Percentiles rank a stretch among this genome's conserved stretches.
phyloP scores from a whole-genome alignment of 2,113 vertebrate species.

The Eulacestoma nigropectus region DNA sequence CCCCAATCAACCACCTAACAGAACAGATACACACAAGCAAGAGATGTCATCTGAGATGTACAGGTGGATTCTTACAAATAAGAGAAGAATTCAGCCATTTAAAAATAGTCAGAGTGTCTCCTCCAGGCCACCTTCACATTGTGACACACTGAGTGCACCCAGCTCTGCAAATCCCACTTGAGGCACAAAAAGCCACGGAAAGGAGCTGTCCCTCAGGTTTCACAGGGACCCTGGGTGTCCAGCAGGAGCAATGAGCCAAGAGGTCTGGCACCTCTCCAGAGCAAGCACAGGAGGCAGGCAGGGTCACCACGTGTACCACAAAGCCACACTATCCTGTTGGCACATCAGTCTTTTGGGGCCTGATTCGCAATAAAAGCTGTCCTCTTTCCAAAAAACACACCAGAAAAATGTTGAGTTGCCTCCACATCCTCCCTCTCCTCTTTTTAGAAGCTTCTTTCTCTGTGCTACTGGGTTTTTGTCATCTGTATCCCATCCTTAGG shows the following conservation, averaged over 20 bases:
- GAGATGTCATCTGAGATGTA: neutral
- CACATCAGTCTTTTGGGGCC: neutral
- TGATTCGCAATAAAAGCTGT: neutral
- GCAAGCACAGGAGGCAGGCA: neutral
- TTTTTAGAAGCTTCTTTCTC: neutral
- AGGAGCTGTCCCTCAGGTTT: neutral
- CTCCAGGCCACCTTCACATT: neutral
- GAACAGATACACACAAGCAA: neutral
- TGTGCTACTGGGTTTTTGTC: neutral
- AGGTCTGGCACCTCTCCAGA: neutral
- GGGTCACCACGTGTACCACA: fast-evolving
- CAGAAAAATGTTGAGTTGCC: neutral
- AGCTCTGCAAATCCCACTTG: neutral
- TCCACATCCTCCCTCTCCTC: neutral
- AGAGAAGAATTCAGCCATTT: neutral
- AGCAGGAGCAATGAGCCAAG: neutral
- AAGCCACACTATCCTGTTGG: no score
- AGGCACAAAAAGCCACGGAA: neutral
- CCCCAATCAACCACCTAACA: neutral
- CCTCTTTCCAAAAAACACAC: neutral
- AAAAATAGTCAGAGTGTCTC: neutral
- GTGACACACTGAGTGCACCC: neutral
- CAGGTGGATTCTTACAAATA: neutral
- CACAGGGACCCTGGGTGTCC: neutral
- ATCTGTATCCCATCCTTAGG: neutral